Evolutionary conservation across 2,797 vertebrate species (phyloP).

Genomic region (Alectoris magna): DNA sequence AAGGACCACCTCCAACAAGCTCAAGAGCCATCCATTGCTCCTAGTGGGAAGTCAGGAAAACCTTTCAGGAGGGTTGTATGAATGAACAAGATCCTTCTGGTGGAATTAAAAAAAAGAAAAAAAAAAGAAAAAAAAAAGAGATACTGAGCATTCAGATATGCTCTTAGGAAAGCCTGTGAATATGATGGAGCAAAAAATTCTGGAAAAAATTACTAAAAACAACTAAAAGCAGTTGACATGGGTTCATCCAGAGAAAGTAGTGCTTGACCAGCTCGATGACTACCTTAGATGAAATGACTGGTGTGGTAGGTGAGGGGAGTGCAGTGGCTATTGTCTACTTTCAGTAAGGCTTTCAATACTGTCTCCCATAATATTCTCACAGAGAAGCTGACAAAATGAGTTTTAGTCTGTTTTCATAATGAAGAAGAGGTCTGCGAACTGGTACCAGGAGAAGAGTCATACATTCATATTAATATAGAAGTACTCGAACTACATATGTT

Average conservation of each 20-base stretch:
- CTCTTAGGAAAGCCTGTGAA: neutral
- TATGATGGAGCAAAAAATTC: neutral
- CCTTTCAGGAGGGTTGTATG: neutral
- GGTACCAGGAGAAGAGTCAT: neutral
- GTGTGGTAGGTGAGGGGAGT: neutral
- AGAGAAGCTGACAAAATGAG: neutral
- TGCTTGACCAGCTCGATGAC: neutral
- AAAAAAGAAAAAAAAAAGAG: neutral
- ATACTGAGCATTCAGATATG: neutral
- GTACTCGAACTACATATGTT: neutral
- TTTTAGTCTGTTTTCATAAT: neutral
- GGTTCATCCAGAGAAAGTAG: neutral
- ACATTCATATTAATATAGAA: neutral
- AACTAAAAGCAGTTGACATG: neutral
- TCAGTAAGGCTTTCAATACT: neutral
- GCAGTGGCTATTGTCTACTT: neutral
- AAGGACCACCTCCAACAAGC: neutral
- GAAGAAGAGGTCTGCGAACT: neutral
- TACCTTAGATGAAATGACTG: neutral
- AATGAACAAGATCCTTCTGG: neutral
- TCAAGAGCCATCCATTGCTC: neutral
- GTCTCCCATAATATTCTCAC: neutral
- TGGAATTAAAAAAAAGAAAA: neutral
- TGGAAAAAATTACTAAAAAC: neutral
- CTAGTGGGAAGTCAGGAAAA: neutral